Evolutionary conservation across 2,113 vertebrate genomes (phyloP).

Genomic region (Poeciliopsis retropinna): DNA sequence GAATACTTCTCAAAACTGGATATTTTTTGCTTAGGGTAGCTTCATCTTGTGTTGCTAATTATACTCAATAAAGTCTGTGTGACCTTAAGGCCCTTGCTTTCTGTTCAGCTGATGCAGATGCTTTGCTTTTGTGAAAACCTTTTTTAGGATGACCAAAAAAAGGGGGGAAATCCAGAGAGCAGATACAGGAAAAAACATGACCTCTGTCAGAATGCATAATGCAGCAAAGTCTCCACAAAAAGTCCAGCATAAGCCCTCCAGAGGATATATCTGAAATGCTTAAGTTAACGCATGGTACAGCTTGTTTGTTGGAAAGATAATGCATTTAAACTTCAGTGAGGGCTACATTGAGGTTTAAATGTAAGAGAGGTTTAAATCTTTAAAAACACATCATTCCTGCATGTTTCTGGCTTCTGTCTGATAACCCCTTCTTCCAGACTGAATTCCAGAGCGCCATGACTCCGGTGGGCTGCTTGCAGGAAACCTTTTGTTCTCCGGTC

Average conservation of each 20-base stretch:
- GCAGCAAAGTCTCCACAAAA: slow-evolving; percentile 11
- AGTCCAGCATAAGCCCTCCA: not conserved
- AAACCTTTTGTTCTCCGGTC: slow-evolving; percentile 75
- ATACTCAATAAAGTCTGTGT: slow-evolving; percentile 31
- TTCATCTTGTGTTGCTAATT: slow-evolving; percentile 7
- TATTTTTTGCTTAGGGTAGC: slow-evolving; percentile 2
- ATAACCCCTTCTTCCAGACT: slow-evolving; percentile 28
- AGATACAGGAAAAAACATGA: slow-evolving; percentile 64
- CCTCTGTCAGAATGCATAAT: slow-evolving; percentile 39
- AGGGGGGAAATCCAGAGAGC: slow-evolving; percentile 74
- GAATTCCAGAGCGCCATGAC: slow-evolving; percentile 20
- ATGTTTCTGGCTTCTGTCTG: slow-evolving; percentile 36
- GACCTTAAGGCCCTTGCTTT: slow-evolving; percentile 35
- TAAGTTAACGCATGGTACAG: not conserved
- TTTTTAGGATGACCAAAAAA: slow-evolving; percentile 84
- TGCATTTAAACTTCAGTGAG: not conserved
- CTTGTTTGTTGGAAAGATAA: not conserved
- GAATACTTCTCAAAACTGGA: not conserved
- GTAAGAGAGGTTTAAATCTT: not conserved
- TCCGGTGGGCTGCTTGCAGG: slow-evolving; percentile 53
- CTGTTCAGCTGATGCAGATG: slow-evolving; percentile 62
- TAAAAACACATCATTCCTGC: slow-evolving; percentile 8
- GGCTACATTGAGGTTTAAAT: not conserved
- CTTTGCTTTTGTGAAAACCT: slow-evolving; percentile 83
- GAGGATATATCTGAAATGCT: too few relatives aligned